Percentiles rank a stretch among this genome's conserved stretches.
phyloP scores from a whole-genome alignment of 2,888 invertebrate species.

The Agrenia bidenticulata region DNA sequence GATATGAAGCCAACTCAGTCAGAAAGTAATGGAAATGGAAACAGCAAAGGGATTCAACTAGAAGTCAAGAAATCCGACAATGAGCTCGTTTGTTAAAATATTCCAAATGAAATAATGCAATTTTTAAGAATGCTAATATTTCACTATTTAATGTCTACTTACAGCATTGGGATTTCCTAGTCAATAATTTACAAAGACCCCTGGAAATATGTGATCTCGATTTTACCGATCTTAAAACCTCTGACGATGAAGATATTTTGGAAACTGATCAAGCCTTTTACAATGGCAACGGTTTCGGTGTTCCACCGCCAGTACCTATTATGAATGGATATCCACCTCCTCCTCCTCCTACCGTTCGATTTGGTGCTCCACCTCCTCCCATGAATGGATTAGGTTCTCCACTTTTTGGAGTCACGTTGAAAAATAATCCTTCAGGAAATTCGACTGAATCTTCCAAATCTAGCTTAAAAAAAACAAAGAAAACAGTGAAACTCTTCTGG shows the following conservation, averaged over 20 bases:
- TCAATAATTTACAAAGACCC: slow-evolving; percentile 60
- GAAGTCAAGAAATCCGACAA: slow-evolving; percentile 73
- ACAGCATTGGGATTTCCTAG: slow-evolving; percentile 95
- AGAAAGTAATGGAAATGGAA: slow-evolving; percentile 30
- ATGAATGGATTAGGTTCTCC: slow-evolving; percentile 53
- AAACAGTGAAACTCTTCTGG: slow-evolving; percentile 98
- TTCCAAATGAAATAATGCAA: no score
- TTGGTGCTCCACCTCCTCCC: slow-evolving; percentile 55
- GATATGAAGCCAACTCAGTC: slow-evolving; percentile 60
- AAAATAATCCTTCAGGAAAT: slow-evolving; percentile 56
- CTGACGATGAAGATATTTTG: slow-evolving; percentile 80
- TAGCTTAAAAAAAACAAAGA: slow-evolving; percentile 79
- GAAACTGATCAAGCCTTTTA: slow-evolving; percentile 59
- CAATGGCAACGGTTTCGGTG: slow-evolving; percentile 53
- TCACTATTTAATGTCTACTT: no score
- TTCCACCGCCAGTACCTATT: slow-evolving; percentile 57
- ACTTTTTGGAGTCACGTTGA: slow-evolving; percentile 56
- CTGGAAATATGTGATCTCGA: slow-evolving; percentile 81
- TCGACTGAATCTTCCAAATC: slow-evolving; percentile 39
- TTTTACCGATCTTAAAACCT: slow-evolving; percentile 87
- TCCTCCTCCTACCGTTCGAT: slow-evolving; percentile 54
- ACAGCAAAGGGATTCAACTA: slow-evolving; percentile 32
- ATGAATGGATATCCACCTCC: slow-evolving; percentile 55
- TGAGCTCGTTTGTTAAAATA: no score
- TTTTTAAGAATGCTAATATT: no score